Evolutionary conservation across 2,888 invertebrate species (phyloP).

Genomic region (Orthonychiurus folsomi): DNA sequence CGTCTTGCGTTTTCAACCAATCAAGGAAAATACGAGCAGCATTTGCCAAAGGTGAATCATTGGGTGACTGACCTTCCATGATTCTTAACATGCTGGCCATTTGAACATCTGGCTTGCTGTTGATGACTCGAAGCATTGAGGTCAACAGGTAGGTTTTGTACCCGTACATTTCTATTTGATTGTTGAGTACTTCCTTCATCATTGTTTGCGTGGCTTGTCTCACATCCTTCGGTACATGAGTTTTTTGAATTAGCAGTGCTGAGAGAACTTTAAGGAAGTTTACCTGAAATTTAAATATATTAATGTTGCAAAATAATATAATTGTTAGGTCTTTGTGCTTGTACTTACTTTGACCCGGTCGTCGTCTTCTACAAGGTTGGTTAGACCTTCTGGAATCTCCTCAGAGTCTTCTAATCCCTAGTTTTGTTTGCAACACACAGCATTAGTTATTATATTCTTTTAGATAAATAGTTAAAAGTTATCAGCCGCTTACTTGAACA

Average conservation of each 20-base stretch:
- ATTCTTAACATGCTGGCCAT: neutral
- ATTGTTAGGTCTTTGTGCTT: too few species aligned
- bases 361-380: neutral
- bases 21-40: neutral
- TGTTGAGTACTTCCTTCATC: slow-evolving; percentile 4
- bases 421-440: too few species aligned
- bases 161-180: neutral
- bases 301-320: too few species aligned
- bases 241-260: neutral
- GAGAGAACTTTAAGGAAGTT: slow-evolving; percentile 5
- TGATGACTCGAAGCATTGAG: slow-evolving; percentile 5
- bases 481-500: too few species aligned
- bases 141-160: slow-evolving; percentile 2
- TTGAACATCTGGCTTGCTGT: slow-evolving; percentile 4
- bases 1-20: slow-evolving; percentile 5
- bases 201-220: neutral
- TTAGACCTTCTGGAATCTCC: neutral
- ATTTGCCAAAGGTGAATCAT: neutral
- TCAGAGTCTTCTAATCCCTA: too few species aligned
- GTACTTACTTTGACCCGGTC: neutral
- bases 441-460: too few species aligned
- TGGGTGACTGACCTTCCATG: neutral
- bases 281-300: slow-evolving; percentile 3
- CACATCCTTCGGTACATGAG: neutral
- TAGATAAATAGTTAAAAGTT: too few species aligned